Evolutionary conservation across 2,113 vertebrate species (phyloP), one percentile per base, ranked within the genome.

Genomic region (Syrmaticus mikado): DNA sequence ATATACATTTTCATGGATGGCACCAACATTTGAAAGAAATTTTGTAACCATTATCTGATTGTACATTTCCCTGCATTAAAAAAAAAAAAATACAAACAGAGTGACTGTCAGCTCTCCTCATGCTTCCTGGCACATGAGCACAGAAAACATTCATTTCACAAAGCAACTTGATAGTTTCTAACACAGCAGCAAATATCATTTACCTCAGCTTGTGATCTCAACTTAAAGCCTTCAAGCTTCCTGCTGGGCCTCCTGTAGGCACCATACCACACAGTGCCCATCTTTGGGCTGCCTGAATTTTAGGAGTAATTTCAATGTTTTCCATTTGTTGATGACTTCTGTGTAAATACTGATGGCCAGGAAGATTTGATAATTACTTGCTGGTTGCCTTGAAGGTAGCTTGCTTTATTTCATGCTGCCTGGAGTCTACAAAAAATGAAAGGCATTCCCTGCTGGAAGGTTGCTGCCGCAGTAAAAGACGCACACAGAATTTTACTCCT

Each of bases 151-250:
- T 68, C 58, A 85, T 70, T 88, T 83, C 81, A 89, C 76, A 91
- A 86, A 82, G 50, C 61, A 43, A 77, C 58, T 22, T 24, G 57
- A 91, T 32, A 88, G 62, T 78, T 60, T 74, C 80, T 74, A 50
- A 61, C 70, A 61, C 43, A n/a, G 75, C 92, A 85, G 68, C 71
- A 81, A 58, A 28, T 43, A 68, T 82, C 91, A 89, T 89, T 95
- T 87, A 89, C 77, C 74, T 62, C 84, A 58, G 58, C 58, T 72
- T 46, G 20, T 83, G 79, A 50, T 79, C 67, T 55, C 65, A 45
- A 73, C 65, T 70, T 78, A 22, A 30, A 61, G 55, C 48, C 71
- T 45, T 30, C 80, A 53, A 67, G 80, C 41, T 74, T 85, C 93
- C 73, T 65, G 45, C 50, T 38, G 46, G 36, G 50, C 52, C 90